Percentiles rank a stretch among this genome's conserved stretches.
Conservation (phyloP, 2,888 invertebrate species). For the Ochropleura plecta region DNA sequence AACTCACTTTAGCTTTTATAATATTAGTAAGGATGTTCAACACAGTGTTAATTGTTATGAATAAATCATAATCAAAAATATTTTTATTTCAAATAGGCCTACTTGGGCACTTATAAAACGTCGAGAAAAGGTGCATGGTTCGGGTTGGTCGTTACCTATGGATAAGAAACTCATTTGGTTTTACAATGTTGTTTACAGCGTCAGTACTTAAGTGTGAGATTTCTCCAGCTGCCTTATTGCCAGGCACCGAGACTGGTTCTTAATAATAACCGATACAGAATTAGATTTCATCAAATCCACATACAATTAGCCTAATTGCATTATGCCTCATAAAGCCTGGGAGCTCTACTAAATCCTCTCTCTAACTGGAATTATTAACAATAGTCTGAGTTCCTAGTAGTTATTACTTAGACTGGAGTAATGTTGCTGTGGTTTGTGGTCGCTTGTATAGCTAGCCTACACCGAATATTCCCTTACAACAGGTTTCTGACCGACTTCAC, state of each 20-base stretch:
- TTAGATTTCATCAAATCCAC: background rate
- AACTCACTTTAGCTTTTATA: no score
- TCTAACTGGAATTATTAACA: constrained; percentile 19
- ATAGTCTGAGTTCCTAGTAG: constrained; percentile 23
- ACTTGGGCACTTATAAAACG: no score
- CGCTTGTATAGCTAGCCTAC: background rate
- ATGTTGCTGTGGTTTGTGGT: constrained; percentile 35
- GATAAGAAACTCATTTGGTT: no score
- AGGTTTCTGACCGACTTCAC: background rate
- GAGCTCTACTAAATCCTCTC: background rate
- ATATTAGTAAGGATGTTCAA: no score
- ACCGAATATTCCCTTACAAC: background rate
- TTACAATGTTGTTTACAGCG: no score
- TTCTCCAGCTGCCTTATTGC: background rate
- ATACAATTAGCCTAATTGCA: background rate
- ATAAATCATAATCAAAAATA: no score
- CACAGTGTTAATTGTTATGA: no score
- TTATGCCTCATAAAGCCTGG: background rate
- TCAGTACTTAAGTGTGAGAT: no score
- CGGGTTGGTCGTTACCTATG: no score
- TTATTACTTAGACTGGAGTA: constrained; percentile 12
- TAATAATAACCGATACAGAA: background rate
- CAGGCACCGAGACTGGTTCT: background rate
- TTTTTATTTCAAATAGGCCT: no score
- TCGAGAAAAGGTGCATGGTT: no score